These are phyloP conservation scores for Sarcophaga rosellei DNA, from an alignment of 2,888 invertebrate genomes.

Conservation along the genomic window DNA sequence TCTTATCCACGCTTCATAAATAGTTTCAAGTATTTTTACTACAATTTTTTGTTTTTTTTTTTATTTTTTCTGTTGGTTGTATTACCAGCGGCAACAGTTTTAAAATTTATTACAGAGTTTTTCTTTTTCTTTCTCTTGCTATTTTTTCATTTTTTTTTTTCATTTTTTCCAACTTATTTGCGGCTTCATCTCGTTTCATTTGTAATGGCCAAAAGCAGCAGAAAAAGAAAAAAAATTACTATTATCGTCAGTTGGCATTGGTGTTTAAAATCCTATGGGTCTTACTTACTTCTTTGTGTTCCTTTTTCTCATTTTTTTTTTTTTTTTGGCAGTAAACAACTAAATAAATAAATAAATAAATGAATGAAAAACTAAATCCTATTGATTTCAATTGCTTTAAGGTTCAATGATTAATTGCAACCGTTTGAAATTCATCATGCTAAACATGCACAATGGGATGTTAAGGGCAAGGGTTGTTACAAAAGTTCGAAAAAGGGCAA, in stretches of 20 bases:
- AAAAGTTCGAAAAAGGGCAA: no score
- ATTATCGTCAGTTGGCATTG: constrained; percentile 11
- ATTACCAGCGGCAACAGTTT: constrained; percentile 32
- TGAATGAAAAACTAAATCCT: no score
- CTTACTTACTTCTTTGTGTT: neutral
- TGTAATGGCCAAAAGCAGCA: neutral
- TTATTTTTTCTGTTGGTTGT: constrained; percentile 17
- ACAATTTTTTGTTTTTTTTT: neutral
- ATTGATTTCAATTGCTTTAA: no score
- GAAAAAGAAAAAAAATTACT: neutral
- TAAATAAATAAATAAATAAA: no score
- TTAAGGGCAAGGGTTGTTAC: no score
- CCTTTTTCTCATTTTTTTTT: no score
- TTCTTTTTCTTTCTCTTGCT: neutral
- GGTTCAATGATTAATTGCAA: no score
- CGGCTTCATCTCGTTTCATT: constrained; percentile 40
- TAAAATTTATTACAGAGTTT: constrained; percentile 38
- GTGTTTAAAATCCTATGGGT: neutral
- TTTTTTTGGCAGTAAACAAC: no score
- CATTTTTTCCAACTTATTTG: constrained; percentile 16
- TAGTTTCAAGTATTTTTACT: constrained; percentile 29
- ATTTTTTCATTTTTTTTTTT: neutral
- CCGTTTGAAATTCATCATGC: no score
- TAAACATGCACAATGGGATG: no score
- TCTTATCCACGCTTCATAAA: constrained; percentile 21